phyloP scores from a whole-genome alignment of 1,140 invertebrate species.

The Drosophila pandora region DNA sequence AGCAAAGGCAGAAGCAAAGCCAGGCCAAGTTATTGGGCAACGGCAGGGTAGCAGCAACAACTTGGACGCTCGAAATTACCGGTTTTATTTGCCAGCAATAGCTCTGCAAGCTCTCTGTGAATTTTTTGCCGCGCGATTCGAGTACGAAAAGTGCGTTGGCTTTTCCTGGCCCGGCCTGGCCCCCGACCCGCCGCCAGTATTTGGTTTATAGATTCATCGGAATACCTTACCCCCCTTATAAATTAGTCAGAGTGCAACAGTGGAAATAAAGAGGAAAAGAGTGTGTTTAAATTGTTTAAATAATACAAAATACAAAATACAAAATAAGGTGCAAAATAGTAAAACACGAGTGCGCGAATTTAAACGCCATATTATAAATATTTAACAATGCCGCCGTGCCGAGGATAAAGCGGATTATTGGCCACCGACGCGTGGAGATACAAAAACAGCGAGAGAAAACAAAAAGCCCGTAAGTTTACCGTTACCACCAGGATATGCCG shows the following conservation, averaged over 20 bases:
- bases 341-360: constrained; percentile 43
- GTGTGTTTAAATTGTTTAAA: constrained; percentile 19
- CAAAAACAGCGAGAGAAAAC: constrained; percentile 41
- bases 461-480: constrained; percentile 71
- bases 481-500: constrained; percentile 35
- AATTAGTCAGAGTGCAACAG: constrained; percentile 33
- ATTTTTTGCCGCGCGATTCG: constrained; percentile 60
- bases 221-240: constrained; percentile 2
- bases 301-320: constrained; percentile 19
- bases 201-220: constrained; percentile 6
- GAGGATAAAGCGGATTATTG: constrained; percentile 68
- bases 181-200: constrained; percentile 1
- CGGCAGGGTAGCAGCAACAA: constrained; percentile 35
- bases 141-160: constrained; percentile 70
- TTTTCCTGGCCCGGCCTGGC: constrained; percentile 33
- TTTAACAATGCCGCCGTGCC: constrained; percentile 54
- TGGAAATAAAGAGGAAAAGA: constrained; percentile 14
- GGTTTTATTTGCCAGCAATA: constrained; percentile 54
- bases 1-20: constrained; percentile 29
- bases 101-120: constrained; percentile 41
- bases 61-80: constrained; percentile 57
- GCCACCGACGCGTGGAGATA: constrained; percentile 52
- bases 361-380: constrained; percentile 52
- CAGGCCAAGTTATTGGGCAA: constrained; percentile 22
- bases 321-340: constrained; percentile 13